Percentiles rank a stretch among this genome's conserved stretches.
Conservation (phyloP, 2,797 vertebrate genomes). For the Acanthurus tractus region DNA sequence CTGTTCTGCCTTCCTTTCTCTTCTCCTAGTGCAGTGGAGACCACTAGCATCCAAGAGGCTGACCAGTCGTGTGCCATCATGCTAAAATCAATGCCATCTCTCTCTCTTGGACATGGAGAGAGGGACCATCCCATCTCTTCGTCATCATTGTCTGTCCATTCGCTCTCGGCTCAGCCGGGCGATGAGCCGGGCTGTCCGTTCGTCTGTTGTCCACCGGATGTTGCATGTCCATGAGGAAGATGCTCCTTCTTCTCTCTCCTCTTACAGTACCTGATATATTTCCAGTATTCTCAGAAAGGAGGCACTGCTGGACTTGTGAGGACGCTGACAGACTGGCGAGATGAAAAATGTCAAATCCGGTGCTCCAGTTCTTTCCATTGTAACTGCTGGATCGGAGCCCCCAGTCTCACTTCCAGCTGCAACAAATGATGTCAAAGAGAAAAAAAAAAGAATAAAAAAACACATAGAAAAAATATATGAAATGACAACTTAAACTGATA, state of each 20-base stretch:
- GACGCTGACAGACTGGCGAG: constrained; percentile 66
- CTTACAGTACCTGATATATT: constrained; percentile 80
- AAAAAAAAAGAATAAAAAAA: constrained; percentile 43
- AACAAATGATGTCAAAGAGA: constrained; percentile 85
- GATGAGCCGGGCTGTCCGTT: constrained; percentile 76
- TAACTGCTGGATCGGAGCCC: constrained; percentile 55
- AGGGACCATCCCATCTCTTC: constrained; percentile 74
- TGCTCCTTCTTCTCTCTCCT: constrained; percentile 73
- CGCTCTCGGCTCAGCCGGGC: constrained; percentile 66
- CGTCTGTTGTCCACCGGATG: constrained; percentile 88
- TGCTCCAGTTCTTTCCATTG: constrained; percentile 69
- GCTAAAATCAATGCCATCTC: constrained; percentile 88
- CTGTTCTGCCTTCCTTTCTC: neutral
- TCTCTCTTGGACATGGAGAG: constrained; percentile 75
- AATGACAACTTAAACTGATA: constrained; percentile 66
- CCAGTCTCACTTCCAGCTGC: constrained; percentile 75
- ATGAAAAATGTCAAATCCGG: constrained; percentile 56
- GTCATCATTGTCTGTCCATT: constrained; percentile 73
- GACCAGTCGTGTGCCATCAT: constrained; percentile 94
- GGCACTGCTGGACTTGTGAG: constrained; percentile 64
- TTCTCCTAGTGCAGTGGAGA: constrained; percentile 87
- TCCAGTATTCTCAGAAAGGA: constrained; percentile 74
- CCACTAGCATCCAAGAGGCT: constrained; percentile 91
- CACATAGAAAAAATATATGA: constrained; percentile 50
- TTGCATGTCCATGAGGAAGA: constrained; percentile 94